phyloP scores from a whole-genome alignment of 64 coral and sea anemone species.

The Actinia tenebrosa region DNA sequence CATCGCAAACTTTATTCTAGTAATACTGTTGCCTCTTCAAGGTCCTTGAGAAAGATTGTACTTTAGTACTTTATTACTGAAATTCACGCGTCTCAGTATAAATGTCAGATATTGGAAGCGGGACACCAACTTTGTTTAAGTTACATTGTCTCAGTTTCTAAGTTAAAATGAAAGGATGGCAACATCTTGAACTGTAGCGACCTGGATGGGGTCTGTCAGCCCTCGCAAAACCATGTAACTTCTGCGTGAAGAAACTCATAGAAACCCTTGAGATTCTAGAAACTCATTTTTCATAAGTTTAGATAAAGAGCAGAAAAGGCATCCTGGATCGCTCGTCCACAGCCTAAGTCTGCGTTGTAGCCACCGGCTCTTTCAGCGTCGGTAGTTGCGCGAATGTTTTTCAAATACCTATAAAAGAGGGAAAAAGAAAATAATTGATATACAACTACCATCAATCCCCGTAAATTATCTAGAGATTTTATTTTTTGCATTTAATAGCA shows the following conservation, averaged over 20 bases:
- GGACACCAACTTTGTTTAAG: too few relatives aligned
- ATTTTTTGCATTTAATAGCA: too few relatives aligned
- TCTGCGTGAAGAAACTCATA: neutral
- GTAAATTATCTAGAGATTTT: neutral
- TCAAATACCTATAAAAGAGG: slow-evolving; percentile 65
- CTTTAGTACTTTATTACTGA: too few relatives aligned
- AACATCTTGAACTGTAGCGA: too few relatives aligned
- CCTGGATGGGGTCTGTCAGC: neutral
- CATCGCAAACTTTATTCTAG: too few relatives aligned
- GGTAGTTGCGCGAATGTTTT: slow-evolving; percentile 69
- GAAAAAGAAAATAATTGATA: neutral
- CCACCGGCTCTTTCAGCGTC: slow-evolving; percentile 77
- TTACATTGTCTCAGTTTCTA: too few relatives aligned
- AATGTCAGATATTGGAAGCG: too few relatives aligned
- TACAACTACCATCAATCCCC: too few relatives aligned
- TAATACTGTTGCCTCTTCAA: too few relatives aligned
- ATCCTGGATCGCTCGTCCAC: slow-evolving; percentile 86
- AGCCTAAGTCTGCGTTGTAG: slow-evolving; percentile 69
- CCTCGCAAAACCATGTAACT: neutral
- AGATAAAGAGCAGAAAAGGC: slow-evolving; percentile 83
- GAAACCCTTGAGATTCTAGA: neutral
- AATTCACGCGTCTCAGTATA: too few relatives aligned
- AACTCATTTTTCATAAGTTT: neutral
- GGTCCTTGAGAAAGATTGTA: too few relatives aligned
- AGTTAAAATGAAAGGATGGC: too few relatives aligned